Base-by-base conservation (phyloP, 2,797 vertebrate genomes). In the Peromyscus nudipes region DNA sequence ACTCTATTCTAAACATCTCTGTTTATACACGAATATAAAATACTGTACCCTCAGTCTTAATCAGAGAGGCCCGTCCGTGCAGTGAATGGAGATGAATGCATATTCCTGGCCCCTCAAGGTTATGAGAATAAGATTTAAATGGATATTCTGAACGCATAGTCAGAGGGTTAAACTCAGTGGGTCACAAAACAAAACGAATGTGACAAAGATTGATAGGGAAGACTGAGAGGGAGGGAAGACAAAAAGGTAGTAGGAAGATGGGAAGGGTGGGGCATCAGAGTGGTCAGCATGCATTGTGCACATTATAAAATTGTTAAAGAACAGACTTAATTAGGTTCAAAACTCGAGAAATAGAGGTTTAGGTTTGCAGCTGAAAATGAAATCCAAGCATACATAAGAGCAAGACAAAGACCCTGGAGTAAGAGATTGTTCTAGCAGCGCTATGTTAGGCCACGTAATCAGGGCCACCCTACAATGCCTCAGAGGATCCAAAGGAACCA, bases 321-420 rank as follows among this genome's bases (percentile, higher is more conserved):
- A 71, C 3, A 27, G n/a, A 69, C 27, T 84, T 69, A 25, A 37
- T 37, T 55, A 67, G 34, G 43, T 67, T 67, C 43, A 67, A 85
- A 85, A 49, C 17, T 85, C 0, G 1, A 69, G 9, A 31, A 65
- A 57, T 11, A 40, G 9, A 46, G 19, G 60, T 60, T 52, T 86
- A 86, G 31, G n/a, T 40, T 90, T 81, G 40, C 9, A 89, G 23
- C 3, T 52, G 76, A 95, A 89, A 92, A 46, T 73, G 25, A 79
- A 93, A 76, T 23, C 27, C 8, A 97, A 89, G 88, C 1, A 37
- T 25, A 95, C 67, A 29, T 87, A 89, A 92, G 16, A 89, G 31
- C 1, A 85, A 46, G 49, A 31, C 60, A 95, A 92, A 87, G 19
- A 82, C 19, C 43, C 57, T 81, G 5, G 16, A 90, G 27, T 81